phyloP scores from a whole-genome alignment of 2,888 invertebrate genomes.

The Seladonia tumulorum region DNA sequence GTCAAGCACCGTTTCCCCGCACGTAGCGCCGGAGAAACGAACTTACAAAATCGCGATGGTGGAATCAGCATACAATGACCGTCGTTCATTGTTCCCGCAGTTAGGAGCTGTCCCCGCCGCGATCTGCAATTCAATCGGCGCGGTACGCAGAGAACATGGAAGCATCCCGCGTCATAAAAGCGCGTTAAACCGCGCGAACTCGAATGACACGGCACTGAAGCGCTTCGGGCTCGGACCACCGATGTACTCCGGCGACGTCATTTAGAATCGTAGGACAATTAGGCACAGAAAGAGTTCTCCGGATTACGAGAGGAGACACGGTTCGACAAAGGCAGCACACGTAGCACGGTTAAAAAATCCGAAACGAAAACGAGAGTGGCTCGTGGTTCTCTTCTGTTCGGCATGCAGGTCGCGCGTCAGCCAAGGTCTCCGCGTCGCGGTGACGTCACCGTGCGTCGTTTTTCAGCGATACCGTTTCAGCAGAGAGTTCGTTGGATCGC shows the following conservation, averaged over 20 bases:
- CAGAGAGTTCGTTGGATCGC: slow-evolving; percentile 52
- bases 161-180: slow-evolving; percentile 63
- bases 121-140: slow-evolving; percentile 73
- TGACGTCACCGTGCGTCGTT: slow-evolving; percentile 64
- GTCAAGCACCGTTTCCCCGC: slow-evolving; percentile 54
- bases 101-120: slow-evolving; percentile 66
- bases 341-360: slow-evolving; percentile 36
- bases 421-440: slow-evolving; percentile 68
- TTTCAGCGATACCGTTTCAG: slow-evolving; percentile 65
- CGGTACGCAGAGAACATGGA: slow-evolving; percentile 63
- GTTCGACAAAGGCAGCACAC: slow-evolving; percentile 17
- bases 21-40: slow-evolving; percentile 59
- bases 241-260: too few relatives aligned
- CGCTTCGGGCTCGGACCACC: not conserved
- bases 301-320: not conserved
- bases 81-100: slow-evolving; percentile 71
- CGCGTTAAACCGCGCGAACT: slow-evolving; percentile 56
- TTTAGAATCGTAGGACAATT: not conserved
- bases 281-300: not conserved
- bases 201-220: slow-evolving; percentile 33
- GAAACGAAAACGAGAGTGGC: slow-evolving; percentile 78
- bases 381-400: slow-evolving; percentile 46
- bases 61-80: slow-evolving; percentile 74
- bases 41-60: slow-evolving; percentile 67
- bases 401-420: slow-evolving; percentile 68